These are phyloP conservation scores for Drosophila tanythrix DNA, from an alignment of 2,888 invertebrate genomes.

Conservation along the genomic window DNA sequence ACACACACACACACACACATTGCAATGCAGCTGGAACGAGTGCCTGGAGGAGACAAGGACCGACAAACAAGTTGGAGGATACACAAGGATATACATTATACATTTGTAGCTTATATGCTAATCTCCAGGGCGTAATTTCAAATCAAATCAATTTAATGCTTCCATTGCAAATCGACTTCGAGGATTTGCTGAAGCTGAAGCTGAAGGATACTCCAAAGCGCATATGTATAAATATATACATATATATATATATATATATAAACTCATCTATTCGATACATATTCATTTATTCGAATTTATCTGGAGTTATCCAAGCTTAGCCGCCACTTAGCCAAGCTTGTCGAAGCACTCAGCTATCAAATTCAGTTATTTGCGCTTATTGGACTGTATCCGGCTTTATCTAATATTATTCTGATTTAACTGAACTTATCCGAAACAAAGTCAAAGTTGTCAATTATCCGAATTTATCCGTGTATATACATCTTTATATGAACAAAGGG, in stretches of 20 bases:
- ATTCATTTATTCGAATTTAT: background rate
- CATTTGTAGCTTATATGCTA: constrained; percentile 15
- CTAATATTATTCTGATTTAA: background rate
- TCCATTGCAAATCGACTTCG: background rate
- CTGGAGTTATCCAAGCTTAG: constrained; percentile 8
- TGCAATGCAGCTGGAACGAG: constrained; percentile 15
- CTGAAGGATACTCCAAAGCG: no score
- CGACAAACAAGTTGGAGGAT: constrained; percentile 28
- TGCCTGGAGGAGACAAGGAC: constrained; percentile 12
- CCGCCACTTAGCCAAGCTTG: background rate
- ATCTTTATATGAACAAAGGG: no score
- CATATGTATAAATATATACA: background rate
- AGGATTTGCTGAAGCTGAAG: background rate
- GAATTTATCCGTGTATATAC: background rate
- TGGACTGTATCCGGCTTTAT: constrained; percentile 4
- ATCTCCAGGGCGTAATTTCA: constrained; percentile 20
- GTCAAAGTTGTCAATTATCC: no score
- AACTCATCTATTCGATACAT: background rate
- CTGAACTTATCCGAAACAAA: background rate
- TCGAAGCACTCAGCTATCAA: no score
- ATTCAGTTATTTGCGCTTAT: background rate
- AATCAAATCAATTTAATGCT: constrained; percentile 28
- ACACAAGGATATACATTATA: constrained; percentile 9
- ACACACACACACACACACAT: constrained; percentile 10
- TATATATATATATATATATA: background rate